Base-by-base conservation (phyloP, 2,113 vertebrate species). In the Psophia crepitans region DNA sequence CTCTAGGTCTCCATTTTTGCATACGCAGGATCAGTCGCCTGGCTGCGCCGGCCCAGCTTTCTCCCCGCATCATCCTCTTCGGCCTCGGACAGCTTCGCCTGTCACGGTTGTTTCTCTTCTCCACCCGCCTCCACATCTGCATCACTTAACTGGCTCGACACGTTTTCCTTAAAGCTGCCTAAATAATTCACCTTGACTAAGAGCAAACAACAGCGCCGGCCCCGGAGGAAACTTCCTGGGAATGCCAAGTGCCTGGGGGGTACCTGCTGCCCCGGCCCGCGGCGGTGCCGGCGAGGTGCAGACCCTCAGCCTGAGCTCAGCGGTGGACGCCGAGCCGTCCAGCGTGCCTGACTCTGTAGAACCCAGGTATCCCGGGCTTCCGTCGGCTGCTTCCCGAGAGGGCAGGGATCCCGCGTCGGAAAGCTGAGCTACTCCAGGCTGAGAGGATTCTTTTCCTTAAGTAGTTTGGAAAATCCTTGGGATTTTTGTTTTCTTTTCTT, bases 111-210 rank as follows among this genome's bases (percentile, higher is more conserved):
- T 73, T 87, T 44, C 63, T 81, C 23, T 83, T 82, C 35, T 39
- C 48, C 56, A 28, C 48, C 37, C 15, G 1, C 81, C 69, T 63
- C 46, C 64, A 39, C 81, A 56, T 76, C 76, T 93, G 82, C 76
- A 56, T 57, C 39, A 7, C 69, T 76, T 80, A 22, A n/a, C 75
- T 18, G 54, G 13, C 73, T 75, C 71, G 80, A 92, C 58, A 44
- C 33, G 4, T 95, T 94, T 80, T 88, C 39, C 53, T 86, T 80
- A 41, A 68, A 64, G 48, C 75, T 95, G 75, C 89, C 89, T 92
- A 28, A 93, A 92, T 92, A 85, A 92, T 93, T 96, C 58, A 80
- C 68, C 83, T 73, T 46, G 71, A 39, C 63, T 56, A 35, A 64
- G 65, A 88, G 66, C 79, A 79, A 63, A 35, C 51, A 75, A 83